These are phyloP conservation scores for Taxidea taxus DNA, from an alignment of 2,113 vertebrate species.

Conservation along the genomic window DNA sequence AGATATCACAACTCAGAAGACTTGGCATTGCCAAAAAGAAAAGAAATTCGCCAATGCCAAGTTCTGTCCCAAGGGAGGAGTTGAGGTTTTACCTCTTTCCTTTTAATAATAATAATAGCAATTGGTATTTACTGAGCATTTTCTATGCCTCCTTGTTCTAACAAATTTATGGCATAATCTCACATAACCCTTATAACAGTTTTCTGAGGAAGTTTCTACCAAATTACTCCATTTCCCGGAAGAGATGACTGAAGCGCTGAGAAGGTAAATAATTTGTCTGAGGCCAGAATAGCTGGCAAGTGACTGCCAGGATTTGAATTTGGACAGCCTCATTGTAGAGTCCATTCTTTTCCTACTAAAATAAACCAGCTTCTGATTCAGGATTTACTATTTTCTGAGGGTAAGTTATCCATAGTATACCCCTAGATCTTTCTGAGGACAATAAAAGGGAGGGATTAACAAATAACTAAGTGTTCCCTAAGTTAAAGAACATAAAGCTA, in stretches of 20 bases:
- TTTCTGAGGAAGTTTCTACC: neutral
- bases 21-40: neutral
- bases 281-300: neutral
- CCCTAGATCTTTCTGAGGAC: neutral
- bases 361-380: neutral
- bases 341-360: neutral
- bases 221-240: neutral
- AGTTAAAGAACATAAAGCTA: neutral
- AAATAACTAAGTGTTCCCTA: neutral
- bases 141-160: neutral
- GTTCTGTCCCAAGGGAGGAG: neutral
- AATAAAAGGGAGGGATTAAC: neutral
- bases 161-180: neutral
- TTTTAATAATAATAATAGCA: neutral
- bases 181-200: neutral
- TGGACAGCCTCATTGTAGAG: neutral
- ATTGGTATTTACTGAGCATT: neutral
- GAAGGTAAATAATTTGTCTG: neutral
- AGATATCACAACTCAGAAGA: neutral
- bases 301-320: neutral
- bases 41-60: neutral
- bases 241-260: neutral
- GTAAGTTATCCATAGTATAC: neutral
- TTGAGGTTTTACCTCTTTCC: neutral
- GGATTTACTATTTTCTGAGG: neutral